phyloP scores from a whole-genome alignment of 2,113 vertebrate species.

The Gambusia holbrooki region DNA sequence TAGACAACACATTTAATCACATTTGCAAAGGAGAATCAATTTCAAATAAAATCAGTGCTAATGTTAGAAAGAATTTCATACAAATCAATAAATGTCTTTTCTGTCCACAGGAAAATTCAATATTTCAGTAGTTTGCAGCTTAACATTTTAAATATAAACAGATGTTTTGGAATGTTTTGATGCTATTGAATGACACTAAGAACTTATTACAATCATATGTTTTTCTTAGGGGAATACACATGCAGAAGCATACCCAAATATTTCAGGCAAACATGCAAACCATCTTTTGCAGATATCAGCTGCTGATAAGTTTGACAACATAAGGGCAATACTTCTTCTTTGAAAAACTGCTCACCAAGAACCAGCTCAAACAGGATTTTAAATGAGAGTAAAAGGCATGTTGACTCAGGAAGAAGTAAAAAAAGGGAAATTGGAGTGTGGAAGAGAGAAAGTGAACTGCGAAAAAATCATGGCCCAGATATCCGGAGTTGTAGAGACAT shows the following conservation, averaged over 20 bases:
- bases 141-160: background rate
- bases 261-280: conserved; percentile 1
- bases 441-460: conserved; percentile 15
- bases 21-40: conserved; percentile 15
- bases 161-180: background rate
- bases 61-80: background rate
- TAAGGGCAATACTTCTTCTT: conserved; percentile 54
- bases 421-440: conserved; percentile 16
- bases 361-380: conserved; percentile 66
- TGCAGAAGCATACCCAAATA: conserved; percentile 11
- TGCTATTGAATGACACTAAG: background rate
- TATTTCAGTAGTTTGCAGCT: background rate
- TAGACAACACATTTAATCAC: background rate
- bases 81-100: background rate
- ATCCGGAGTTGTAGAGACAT: conserved; percentile 20
- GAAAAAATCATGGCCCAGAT: conserved; percentile 8
- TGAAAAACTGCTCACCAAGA: conserved; percentile 66
- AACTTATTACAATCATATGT: background rate
- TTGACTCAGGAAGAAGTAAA: conserved; percentile 14
- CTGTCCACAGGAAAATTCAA: background rate
- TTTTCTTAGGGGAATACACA: background rate
- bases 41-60: background rate
- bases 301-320: conserved; percentile 68
- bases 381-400: conserved; percentile 31
- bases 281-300: conserved; percentile 64